Evolutionary conservation across 2,888 invertebrate genomes (phyloP).

Genomic region (Cylloceria caligata): DNA sequence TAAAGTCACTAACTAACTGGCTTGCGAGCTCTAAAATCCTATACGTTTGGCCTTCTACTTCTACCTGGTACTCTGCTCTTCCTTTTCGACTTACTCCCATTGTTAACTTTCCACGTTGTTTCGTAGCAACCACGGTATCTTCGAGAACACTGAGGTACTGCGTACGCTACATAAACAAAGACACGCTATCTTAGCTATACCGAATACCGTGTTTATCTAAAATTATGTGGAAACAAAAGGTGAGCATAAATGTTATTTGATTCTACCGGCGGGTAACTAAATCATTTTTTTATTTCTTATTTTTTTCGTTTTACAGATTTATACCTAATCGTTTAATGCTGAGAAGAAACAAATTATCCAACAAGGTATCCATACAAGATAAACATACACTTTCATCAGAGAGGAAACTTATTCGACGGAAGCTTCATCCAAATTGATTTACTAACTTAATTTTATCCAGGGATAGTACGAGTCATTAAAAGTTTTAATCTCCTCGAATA

Average conservation of each 20-base stretch:
- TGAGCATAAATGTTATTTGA: background rate
- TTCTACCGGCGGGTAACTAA: too few species aligned
- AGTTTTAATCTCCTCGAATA: background rate
- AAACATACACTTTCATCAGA: background rate
- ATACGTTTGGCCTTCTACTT: constrained; percentile 55
- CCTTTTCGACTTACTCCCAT: constrained; percentile 36
- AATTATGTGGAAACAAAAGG: background rate
- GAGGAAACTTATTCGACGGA: background rate
- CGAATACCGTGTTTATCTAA: background rate
- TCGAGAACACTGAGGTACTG: background rate
- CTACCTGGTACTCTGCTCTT: constrained; percentile 23
- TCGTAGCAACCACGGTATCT: background rate
- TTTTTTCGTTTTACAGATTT: too few species aligned
- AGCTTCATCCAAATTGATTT: background rate
- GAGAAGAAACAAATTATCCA: background rate
- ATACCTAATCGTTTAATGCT: background rate
- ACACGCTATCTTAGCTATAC: background rate
- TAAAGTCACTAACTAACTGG: constrained; percentile 77
- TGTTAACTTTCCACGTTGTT: constrained; percentile 16
- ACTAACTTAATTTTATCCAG: background rate
- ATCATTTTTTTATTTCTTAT: too few species aligned
- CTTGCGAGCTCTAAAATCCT: constrained; percentile 64
- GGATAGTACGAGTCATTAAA: too few species aligned
- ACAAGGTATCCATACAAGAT: background rate
- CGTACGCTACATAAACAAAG: background rate